phyloP scores from a whole-genome alignment of 1,140 invertebrate species.

The Drosophila nebulosa region DNA sequence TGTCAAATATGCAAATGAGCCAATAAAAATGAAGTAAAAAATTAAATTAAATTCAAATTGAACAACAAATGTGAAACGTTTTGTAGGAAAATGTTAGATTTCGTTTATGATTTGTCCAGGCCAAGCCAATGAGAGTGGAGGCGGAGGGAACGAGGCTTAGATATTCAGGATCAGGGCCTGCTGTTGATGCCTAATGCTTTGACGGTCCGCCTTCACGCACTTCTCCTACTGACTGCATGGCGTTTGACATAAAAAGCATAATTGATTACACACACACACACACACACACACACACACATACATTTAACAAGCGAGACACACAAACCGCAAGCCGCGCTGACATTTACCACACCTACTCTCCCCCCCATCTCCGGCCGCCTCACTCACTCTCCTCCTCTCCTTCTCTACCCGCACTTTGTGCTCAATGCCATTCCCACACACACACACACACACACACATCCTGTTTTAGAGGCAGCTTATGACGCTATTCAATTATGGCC shows the following conservation, averaged over 20 bases:
- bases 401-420: no score
- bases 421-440: not conserved
- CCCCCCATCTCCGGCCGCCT: not conserved
- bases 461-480: slow-evolving; percentile 47
- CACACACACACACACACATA: not conserved
- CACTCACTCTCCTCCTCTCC: no score
- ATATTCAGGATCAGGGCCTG: not conserved
- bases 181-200: slow-evolving; percentile 1
- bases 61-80: slow-evolving; percentile 11
- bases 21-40: slow-evolving; percentile 50
- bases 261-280: slow-evolving; percentile 59
- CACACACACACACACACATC: no score
- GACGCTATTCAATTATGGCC: slow-evolving; percentile 70
- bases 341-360: not conserved
- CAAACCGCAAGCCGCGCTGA: slow-evolving; percentile 8
- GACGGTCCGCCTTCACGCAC: not conserved
- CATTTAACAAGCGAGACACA: not conserved
- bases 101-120: slow-evolving; percentile 10
- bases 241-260: slow-evolving; percentile 69
- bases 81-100: not conserved
- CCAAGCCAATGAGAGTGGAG: not conserved
- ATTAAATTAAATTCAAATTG: slow-evolving; percentile 49
- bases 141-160: not conserved
- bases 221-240: slow-evolving; percentile 28
- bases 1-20: slow-evolving; percentile 42